These are phyloP conservation scores for Hydractinia symbiolongicarpus DNA, from an alignment of 30 jellyfish, hydroid and myxozoan genomes.

Conservation along the genomic window DNA sequence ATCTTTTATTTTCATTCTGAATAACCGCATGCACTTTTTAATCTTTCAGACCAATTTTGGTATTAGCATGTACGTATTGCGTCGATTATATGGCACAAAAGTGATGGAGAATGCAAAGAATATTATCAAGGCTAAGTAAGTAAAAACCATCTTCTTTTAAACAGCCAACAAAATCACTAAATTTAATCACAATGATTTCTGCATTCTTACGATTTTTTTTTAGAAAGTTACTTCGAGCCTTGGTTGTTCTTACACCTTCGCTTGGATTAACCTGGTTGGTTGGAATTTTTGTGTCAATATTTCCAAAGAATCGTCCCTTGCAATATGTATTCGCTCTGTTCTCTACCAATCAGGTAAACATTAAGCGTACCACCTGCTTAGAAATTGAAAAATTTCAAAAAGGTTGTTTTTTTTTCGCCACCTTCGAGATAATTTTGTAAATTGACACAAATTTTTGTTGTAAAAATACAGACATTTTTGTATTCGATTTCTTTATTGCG, in stretches of 20 bases:
- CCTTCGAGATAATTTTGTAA: no score
- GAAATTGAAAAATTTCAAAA: no score
- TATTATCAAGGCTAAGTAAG: conserved; percentile 8
- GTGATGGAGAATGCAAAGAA: neutral
- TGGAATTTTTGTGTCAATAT: neutral
- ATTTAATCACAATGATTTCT: neutral
- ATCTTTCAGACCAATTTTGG: neutral
- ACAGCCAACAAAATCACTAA: neutral
- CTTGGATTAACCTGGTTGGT: neutral
- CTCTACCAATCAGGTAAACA: neutral
- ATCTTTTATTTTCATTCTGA: no score
- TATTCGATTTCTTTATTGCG: no score
- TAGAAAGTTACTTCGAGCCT: conserved; percentile 2
- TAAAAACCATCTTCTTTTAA: neutral
- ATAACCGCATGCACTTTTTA: neutral
- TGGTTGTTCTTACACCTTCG: conserved; percentile 1
- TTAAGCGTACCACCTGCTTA: no score
- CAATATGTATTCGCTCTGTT: neutral
- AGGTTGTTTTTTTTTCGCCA: no score
- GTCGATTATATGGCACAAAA: conserved; percentile 16
- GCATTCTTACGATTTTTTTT: neutral
- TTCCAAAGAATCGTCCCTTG: neutral
- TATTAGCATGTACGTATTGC: neutral
- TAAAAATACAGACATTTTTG: no score
- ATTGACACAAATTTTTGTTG: no score